Evolutionary conservation across 2,888 invertebrate genomes (phyloP).

Genomic region (Xestia xanthographa): DNA sequence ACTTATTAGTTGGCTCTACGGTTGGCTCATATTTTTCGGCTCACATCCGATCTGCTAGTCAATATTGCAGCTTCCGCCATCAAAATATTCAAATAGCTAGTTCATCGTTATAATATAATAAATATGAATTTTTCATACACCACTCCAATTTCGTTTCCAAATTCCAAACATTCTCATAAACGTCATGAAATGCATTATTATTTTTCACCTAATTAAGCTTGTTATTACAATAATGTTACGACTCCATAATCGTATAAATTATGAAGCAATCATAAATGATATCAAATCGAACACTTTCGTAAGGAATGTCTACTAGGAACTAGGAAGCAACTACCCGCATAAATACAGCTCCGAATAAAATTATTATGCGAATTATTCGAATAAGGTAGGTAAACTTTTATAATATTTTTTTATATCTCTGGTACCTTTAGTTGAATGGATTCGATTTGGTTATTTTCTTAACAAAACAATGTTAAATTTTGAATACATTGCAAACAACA

Average conservation of each 20-base stretch:
- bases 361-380: constrained; percentile 32
- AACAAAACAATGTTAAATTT: background rate
- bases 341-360: constrained; percentile 34
- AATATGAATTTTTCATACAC: background rate
- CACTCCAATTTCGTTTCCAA: background rate
- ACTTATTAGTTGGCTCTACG: background rate
- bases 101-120: background rate
- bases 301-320: constrained; percentile 66
- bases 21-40: background rate
- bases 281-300: constrained; percentile 64
- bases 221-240: constrained; percentile 29
- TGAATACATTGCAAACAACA: constrained; percentile 31
- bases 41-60: background rate
- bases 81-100: background rate
- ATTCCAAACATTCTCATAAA: background rate
- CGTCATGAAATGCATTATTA: background rate
- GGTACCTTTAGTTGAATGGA: constrained; percentile 42
- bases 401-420: constrained; percentile 11
- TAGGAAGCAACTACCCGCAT: constrained; percentile 61
- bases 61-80: background rate
- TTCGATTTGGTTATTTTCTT: constrained; percentile 13
- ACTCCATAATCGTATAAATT: constrained; percentile 77
- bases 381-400: background rate
- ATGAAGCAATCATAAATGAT: constrained; percentile 65
- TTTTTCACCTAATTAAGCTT: constrained; percentile 21